A percentile compares a stretch with the other conserved stretches of the same genome.
These are phyloP conservation scores for Boloria euphrosyne DNA, from an alignment of 2,888 invertebrate species.

Conservation along the genomic window DNA sequence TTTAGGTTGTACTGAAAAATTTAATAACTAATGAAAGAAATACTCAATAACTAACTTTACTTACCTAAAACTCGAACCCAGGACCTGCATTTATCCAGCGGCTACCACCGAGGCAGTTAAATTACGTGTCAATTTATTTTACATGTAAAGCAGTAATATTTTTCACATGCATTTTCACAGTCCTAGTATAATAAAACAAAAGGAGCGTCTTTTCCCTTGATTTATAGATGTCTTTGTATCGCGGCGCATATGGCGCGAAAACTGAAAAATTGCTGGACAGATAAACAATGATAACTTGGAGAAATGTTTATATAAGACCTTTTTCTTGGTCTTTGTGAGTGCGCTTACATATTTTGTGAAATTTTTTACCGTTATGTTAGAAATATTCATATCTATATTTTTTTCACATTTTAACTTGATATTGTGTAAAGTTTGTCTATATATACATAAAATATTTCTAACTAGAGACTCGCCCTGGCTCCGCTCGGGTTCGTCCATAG, in stretches of 20 bases:
- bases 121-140: too few relatives aligned
- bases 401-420: neutral
- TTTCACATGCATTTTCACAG: slow-evolving; percentile 9
- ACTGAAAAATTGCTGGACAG: slow-evolving; percentile 41
- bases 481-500: too few relatives aligned
- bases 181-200: slow-evolving; percentile 15
- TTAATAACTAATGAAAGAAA: too few relatives aligned
- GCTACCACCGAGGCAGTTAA: neutral
- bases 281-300: slow-evolving; percentile 38
- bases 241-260: slow-evolving; percentile 38
- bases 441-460: too few relatives aligned
- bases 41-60: too few relatives aligned
- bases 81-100: too few relatives aligned
- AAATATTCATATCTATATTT: neutral
- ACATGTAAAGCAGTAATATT: neutral
- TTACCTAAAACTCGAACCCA: too few relatives aligned
- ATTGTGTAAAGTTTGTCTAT: too few relatives aligned
- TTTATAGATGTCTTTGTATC: slow-evolving; percentile 37
- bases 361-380: neutral
- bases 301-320: slow-evolving; percentile 21
- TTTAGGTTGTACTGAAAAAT: too few relatives aligned
- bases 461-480: too few relatives aligned
- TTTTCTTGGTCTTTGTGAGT: slow-evolving; percentile 12
- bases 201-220: slow-evolving; percentile 25
- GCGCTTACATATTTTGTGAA: slow-evolving; percentile 2